Evolutionary conservation across 2,113 vertebrate species (phyloP), one percentile per base, ranked within the genome.

Genomic region (Rhinoderma darwinii): DNA sequence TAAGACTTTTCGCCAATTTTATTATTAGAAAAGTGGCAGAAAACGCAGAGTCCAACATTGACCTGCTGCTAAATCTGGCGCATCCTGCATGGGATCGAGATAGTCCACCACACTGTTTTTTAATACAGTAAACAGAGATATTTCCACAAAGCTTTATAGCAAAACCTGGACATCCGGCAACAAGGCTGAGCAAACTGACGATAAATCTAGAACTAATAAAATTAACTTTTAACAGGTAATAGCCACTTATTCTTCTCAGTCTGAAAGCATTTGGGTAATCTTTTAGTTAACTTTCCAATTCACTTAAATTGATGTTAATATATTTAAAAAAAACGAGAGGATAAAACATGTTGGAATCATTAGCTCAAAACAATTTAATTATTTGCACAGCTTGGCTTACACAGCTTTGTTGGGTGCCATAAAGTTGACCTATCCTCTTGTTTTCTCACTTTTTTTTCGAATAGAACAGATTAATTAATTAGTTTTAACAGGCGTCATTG

Each of bases 341-440:
- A 86, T 35, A 87, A 86, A 88, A 89, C 88, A 90, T 74, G 44
- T 75, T 80, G 47, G 59, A 86, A 51, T 86, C 76, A 80, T 86
- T 86, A 86, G 35, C 76, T 80, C 14, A 80, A 86, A 80, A 86
- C 84, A 72, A 86, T 86, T 86, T 86, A 85, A 86, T 79, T 70
- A 86, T 86, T 80, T 86, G 75, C 76, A 86, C 84, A 86, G 84
- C 76, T 86, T 80, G 75, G 84, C 76, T 79, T 80, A 72, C 35
- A 80, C 43, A 79, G 84, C 84, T 80, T 70, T 80, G 47, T 70
- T 86, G 79, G 61, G 63, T 86, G 84, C 76, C 76, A 86, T 81
- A 54, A 86, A 11, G 35, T 22, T 86, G 84, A 86, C 84, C 84
- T 72, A 86, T 86, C 47, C 30, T 80, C 56, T 86, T 72, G 75